Base-by-base conservation (phyloP, 2,113 vertebrate species). In the Meles meles region DNA sequence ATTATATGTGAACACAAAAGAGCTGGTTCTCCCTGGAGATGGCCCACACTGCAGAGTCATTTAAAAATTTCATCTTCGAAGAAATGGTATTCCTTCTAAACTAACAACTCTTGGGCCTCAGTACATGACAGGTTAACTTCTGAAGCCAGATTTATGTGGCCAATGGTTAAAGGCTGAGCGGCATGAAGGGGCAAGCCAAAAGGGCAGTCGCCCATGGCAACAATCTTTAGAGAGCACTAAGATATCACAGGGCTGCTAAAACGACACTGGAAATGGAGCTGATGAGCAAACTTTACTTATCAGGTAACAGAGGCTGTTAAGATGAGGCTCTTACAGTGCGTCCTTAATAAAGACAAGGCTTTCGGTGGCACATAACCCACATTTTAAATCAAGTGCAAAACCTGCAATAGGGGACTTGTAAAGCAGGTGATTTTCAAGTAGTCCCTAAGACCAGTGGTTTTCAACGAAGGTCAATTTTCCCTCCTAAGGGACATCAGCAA, bases 21-120 rank as follows among this genome's bases (percentile, higher is more conserved):
- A 6, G 6, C 20, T 81, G 80, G n/a, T 85, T 77, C 29, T 59
- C 42, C 47, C n/a, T 85, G 3, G 3, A 18, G 29, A 83, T 59
- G 52, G 37, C 27, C 14, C 31, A 52, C 20, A 52, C 63, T 61
- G 52, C 39, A 47, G 55, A 94, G 15, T 10, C 52, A 55, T 90
- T 94, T 77, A 67, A 10, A 90, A 94, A 74, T 31, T 67, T 34
- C 14, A 76, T 23, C 69, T 96, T 93, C 9, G 88, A 67, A 86
- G 14, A 91, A 91, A 88, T 39, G 34, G 7, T 37, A 0, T 13
- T 86, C 74, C 18, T 93, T 71, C 13, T 85, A 81, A 77, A 81
- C 15, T 47, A 90, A 80, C 23, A 89, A 20, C 39, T 65, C 34
- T 67, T 63, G 44, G 9, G 14, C 3, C 31, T 90, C 85, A 2